phyloP scores from a whole-genome alignment of 2,888 invertebrate species.

The Ashinkailepas kermadecensis region DNA sequence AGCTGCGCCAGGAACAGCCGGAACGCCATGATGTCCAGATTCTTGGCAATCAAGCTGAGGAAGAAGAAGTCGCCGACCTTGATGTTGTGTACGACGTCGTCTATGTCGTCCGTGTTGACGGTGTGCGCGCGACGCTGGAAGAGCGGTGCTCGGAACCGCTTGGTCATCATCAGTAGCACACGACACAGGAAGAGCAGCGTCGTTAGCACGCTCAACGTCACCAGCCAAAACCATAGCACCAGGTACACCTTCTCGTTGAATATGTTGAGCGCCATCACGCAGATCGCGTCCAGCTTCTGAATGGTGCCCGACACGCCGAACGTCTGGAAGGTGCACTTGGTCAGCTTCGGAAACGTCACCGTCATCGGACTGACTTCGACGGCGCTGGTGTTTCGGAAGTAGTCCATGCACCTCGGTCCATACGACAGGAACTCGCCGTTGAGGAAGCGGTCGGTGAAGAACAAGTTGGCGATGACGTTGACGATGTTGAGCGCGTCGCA shows the following conservation, averaged over 20 bases:
- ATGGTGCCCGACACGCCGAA: conserved; percentile 80
- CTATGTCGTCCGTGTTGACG: conserved; percentile 30
- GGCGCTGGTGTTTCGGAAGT: conserved; percentile 59
- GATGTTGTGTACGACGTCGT: conserved; percentile 29
- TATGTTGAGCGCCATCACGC: conserved; percentile 80
- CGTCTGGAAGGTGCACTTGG: conserved; percentile 86
- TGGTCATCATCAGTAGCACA: conserved; percentile 29
- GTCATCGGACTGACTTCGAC: conserved; percentile 82
- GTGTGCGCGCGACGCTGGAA: conserved; percentile 30
- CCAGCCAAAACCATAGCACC: conserved; percentile 88
- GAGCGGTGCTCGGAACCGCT: conserved; percentile 29
- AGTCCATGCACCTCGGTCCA: conserved; percentile 51
- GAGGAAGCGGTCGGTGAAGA: conserved; percentile 76
- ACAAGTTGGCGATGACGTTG: conserved; percentile 60
- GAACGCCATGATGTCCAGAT: conserved; percentile 31
- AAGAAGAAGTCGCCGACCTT: conserved; percentile 34
- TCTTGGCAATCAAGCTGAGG: conserved; percentile 34
- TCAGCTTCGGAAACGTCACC: conserved; percentile 66
- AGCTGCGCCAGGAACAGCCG: conserved; percentile 31
- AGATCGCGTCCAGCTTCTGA: conserved; percentile 76
- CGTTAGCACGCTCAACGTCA: conserved; percentile 63
- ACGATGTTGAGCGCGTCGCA: conserved; percentile 60
- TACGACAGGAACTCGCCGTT: conserved; percentile 65
- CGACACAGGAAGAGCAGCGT: conserved; percentile 69
- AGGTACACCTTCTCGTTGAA: conserved; percentile 89